These are phyloP conservation scores for Tragelaphus imberbis DNA, from an alignment of 2,113 vertebrate species.

Conservation along the genomic window DNA sequence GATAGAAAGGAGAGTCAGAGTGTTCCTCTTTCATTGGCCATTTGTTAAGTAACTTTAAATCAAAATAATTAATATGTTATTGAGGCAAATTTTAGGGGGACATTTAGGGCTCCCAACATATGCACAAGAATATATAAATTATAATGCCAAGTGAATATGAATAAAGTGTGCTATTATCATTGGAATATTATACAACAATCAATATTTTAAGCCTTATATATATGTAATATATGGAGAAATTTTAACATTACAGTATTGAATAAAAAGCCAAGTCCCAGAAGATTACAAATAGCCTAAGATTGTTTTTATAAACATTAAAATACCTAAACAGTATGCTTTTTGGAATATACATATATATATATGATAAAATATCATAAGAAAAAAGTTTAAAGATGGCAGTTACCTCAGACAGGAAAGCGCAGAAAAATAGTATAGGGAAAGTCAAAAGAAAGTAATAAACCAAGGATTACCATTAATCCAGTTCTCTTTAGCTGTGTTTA, in stretches of 20 bases:
- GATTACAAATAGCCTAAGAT: background rate
- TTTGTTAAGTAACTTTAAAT: background rate
- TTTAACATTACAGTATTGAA: background rate
- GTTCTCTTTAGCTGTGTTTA: background rate
- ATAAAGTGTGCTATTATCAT: background rate
- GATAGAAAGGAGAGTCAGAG: background rate
- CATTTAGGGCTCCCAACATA: background rate
- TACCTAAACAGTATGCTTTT: background rate
- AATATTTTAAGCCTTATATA: background rate
- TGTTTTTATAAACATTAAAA: background rate
- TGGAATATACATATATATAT: background rate
- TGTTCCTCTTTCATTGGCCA: background rate
- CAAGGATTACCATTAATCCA: background rate
- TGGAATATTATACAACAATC: background rate
- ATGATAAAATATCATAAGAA: background rate
- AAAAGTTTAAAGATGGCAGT: background rate
- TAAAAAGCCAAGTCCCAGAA: background rate
- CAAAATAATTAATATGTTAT: background rate
- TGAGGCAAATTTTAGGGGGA: background rate
- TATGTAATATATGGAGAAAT: background rate
- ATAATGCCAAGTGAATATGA: background rate
- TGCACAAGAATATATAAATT: background rate
- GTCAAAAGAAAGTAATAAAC: background rate
- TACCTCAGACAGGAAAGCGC: background rate
- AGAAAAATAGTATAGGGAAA: background rate